Percentiles rank a stretch among this genome's conserved stretches.
phyloP scores from a whole-genome alignment of 2,113 vertebrate species.

The Microtus oregoni region DNA sequence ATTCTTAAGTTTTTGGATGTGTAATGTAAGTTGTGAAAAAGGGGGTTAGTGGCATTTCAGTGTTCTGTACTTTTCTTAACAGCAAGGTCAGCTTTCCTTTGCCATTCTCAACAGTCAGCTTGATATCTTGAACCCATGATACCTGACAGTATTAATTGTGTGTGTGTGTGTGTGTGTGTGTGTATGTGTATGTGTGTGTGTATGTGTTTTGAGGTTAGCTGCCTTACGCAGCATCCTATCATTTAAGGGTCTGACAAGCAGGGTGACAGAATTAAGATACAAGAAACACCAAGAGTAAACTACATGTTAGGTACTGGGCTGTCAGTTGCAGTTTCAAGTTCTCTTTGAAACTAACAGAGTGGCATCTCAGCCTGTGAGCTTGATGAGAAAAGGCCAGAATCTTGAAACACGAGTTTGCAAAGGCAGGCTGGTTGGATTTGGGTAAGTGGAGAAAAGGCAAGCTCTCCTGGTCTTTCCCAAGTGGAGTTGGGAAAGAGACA shows the following conservation, averaged over 20 bases:
- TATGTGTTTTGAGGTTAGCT: constrained; percentile 42
- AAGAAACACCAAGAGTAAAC: constrained; percentile 20
- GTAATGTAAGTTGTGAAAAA: no score
- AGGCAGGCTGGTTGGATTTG: not conserved
- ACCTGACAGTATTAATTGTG: no score
- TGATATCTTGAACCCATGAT: no score
- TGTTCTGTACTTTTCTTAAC: no score
- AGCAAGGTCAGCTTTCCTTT: no score
- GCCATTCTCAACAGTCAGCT: no score
- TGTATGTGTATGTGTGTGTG: not conserved
- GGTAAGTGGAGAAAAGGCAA: not conserved
- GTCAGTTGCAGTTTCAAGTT: constrained; percentile 6
- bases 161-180: no score
- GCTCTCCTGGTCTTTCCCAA: not conserved
- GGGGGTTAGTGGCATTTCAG: no score
- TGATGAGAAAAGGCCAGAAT: not conserved
- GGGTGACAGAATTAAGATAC: constrained; percentile 59
- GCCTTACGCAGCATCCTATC: constrained; percentile 6
- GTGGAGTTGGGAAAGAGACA: accelerated
- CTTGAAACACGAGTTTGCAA: not conserved
- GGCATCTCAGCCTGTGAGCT: not conserved
- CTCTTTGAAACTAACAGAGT: not conserved
- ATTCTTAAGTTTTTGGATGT: no score
- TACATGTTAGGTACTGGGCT: constrained; percentile 20
- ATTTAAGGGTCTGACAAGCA: constrained; percentile 50